Evolutionary conservation across 2,888 invertebrate genomes (phyloP), one percentile per base, ranked within the genome.

Genomic region (Tetanocera ferruginea): DNA sequence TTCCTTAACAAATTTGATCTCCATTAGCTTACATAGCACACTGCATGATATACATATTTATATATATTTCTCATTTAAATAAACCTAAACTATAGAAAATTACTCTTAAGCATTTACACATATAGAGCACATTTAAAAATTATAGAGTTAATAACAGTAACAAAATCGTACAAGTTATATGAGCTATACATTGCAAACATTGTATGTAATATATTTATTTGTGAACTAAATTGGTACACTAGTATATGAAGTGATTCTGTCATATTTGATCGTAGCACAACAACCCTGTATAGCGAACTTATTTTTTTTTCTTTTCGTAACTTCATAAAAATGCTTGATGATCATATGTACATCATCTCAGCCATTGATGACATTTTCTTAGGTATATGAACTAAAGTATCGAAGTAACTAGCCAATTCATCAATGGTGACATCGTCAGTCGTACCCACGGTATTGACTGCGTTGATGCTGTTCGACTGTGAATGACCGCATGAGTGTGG

Each of bases 281-380:
- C 14, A 60, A 60, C 1, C 8, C 6, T 43, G 43, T 43, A 14
- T 43, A 43, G 2, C 43, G 43, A 14, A 14, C 8, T 37, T 2
- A 43, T 43, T 11, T 43, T 11, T 43, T 11, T 43, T 43, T 43
- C 43, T 11, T 43, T 43, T 3, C 1, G 43, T 43, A 43, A 11
- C 14, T 43, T 43, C 3, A 14, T 43, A 43, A 11, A 14, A 43
- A 43, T 14, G 43, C 11, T 43, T 43, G 43, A 43, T 43, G 11
- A 79, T 93, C 92, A 96, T 91, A 97, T 97, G 89, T 98, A 98
- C 98, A 98, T 98, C 97, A 97, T 97, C 91, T 98, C 97, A 79
- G 98, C 98, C 98, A 98, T 98, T 78, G 95, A 94, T 69, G 97
- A 97, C 98, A 98, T 98, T 90, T 98, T 98, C 91, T 97, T 97